Conservation (phyloP, 2,113 vertebrate genomes). For the Aix galericulata region DNA sequence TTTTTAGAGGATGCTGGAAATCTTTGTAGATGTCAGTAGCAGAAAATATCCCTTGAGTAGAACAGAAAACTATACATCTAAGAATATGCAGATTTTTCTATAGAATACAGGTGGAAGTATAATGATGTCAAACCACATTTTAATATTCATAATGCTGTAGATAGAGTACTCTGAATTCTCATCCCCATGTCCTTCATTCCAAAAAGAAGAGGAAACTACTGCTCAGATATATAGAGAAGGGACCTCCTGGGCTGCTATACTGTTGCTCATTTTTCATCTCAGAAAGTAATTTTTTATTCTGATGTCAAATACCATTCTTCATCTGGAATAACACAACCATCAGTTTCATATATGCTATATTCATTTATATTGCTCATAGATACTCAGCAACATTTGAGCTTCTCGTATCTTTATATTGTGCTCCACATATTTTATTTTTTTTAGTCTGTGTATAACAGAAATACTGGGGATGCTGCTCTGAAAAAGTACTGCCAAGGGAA, state of each 20-base stretch:
- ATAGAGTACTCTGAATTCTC: not conserved
- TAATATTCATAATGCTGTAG: not conserved
- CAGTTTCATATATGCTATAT: not conserved
- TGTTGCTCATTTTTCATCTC: not conserved
- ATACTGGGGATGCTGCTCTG: not conserved
- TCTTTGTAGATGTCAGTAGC: not conserved
- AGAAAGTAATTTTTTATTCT: not conserved
- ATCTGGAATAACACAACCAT: not conserved
- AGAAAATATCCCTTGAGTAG: not conserved
- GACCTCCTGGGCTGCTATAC: not conserved
- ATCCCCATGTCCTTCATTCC: not conserved
- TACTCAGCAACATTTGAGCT: not conserved
- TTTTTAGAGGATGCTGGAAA: slow-evolving; percentile 7
- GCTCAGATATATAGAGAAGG: not conserved
- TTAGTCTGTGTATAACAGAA: not conserved
- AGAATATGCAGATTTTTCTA: not conserved
- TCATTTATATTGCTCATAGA: not conserved
- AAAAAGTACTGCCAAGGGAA: not conserved
- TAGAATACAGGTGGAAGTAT: not conserved
- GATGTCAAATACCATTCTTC: not conserved
- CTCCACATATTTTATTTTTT: not conserved
- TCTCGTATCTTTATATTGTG: not conserved
- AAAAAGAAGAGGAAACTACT: not conserved
- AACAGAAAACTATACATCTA: not conserved
- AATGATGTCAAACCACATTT: not conserved